phyloP scores from a whole-genome alignment of 1,140 invertebrate genomes.

The Battus philenor region DNA sequence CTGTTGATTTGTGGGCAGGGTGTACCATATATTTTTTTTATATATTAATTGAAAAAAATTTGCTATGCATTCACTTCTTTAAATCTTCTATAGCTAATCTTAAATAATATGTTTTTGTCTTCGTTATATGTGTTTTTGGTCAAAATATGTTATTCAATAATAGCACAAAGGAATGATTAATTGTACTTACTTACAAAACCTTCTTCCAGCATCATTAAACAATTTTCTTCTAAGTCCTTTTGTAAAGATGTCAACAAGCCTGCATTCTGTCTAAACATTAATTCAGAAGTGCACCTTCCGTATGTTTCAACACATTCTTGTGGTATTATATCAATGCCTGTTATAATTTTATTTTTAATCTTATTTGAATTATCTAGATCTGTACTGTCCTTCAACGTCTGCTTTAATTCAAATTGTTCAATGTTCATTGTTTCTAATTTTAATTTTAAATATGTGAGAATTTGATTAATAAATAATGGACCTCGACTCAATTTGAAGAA shows the following conservation, averaged over 20 bases:
- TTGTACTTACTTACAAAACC: constrained; percentile 59
- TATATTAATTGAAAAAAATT: too few species aligned
- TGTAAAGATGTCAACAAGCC: constrained; percentile 50
- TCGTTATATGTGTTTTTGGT: too few species aligned
- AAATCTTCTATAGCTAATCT: too few species aligned
- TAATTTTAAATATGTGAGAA: constrained; percentile 48
- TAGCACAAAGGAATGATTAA: too few species aligned
- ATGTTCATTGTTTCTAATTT: constrained; percentile 47
- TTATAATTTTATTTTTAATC: constrained; percentile 46
- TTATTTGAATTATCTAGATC: constrained; percentile 34
- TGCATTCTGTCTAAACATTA: constrained; percentile 64
- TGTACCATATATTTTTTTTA: too few species aligned
- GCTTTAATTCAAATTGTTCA: constrained; percentile 53
- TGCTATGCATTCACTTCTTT: too few species aligned
- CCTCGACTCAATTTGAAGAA: constrained; percentile 62
- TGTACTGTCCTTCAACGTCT: constrained; percentile 36
- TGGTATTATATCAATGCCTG: constrained; percentile 49
- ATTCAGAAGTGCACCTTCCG: constrained; percentile 52
- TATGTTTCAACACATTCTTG: constrained; percentile 46
- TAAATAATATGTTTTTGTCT: too few species aligned
- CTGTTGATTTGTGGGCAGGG: too few species aligned
- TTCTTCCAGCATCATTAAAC: constrained; percentile 53
- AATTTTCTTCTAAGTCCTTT: constrained; percentile 56
- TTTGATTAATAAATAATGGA: constrained; percentile 45
- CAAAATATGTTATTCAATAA: too few species aligned